Evolutionary conservation across 53 echinoderm and acorn worm species (phyloP).

Genomic region (Mesocentrotus franciscanus): DNA sequence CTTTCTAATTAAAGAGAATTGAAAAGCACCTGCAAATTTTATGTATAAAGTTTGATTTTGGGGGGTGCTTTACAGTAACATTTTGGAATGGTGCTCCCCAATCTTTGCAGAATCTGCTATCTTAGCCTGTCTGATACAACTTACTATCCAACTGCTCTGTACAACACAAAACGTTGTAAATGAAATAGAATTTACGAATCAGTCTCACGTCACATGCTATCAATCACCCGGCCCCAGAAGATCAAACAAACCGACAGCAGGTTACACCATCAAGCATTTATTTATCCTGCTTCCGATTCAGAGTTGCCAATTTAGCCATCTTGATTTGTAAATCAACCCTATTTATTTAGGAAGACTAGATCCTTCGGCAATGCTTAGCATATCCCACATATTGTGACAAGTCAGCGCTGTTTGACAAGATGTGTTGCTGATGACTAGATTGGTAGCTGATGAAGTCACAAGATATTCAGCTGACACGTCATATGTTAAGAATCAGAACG

Average conservation of each 20-base stretch:
- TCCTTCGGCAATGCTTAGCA: not conserved
- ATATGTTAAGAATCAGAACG: too few species aligned
- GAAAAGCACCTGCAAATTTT: too few species aligned
- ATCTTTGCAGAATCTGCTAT: too few species aligned
- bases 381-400: slow-evolving; percentile 4
- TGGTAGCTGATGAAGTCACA: not conserved
- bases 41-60: too few species aligned
- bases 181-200: not conserved
- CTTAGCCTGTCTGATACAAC: not conserved
- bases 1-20: too few species aligned
- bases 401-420: not conserved
- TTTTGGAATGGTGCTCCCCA: too few species aligned
- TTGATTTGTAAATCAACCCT: slow-evolving; percentile 42
- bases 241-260: slow-evolving; percentile 44
- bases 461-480: not conserved
- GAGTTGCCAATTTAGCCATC: slow-evolving; percentile 40
- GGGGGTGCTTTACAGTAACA: too few species aligned
- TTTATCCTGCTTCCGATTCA: slow-evolving; percentile 40
- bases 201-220: not conserved
- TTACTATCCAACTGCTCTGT: not conserved
- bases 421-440: not conserved
- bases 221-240: not conserved
- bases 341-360: slow-evolving; percentile 19
- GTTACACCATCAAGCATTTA: slow-evolving; percentile 47
- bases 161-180: not conserved